These are phyloP conservation scores for Orthonychiurus folsomi DNA, from an alignment of 2,888 invertebrate species.

Conservation along the genomic window DNA sequence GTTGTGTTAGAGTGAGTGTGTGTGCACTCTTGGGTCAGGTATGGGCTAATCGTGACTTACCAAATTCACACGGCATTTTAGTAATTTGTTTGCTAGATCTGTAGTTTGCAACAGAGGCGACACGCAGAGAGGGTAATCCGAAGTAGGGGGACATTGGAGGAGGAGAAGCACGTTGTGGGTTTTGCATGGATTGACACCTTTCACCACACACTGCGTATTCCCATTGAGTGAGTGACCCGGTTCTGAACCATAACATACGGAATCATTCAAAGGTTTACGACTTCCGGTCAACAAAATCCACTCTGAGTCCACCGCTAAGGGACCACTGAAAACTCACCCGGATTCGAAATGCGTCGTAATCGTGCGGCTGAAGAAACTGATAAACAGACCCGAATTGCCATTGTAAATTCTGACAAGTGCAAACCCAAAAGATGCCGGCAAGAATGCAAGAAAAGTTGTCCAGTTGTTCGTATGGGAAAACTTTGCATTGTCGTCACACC, in stretches of 20 bases:
- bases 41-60: too few relatives aligned
- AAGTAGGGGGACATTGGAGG: too few relatives aligned
- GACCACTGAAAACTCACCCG: neutral
- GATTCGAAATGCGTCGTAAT: conserved; percentile 44
- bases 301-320: neutral
- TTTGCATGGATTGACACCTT: neutral
- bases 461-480: conserved; percentile 98
- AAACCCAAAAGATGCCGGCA: conserved; percentile 98
- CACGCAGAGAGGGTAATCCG: too few relatives aligned
- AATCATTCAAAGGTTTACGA: neutral
- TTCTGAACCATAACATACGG: neutral
- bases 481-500: conserved; percentile 96
- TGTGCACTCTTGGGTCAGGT: too few relatives aligned
- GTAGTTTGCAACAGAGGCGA: too few relatives aligned
- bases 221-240: neutral
- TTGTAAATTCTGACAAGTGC: conserved; percentile 95
- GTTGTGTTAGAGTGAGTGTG: too few relatives aligned
- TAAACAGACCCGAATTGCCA: conserved; percentile 92
- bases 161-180: neutral
- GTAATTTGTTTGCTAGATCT: too few relatives aligned
- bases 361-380: conserved; percentile 76
- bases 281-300: neutral
- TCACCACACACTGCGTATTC: neutral
- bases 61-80: too few relatives aligned
- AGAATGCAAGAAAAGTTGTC: conserved; percentile 97